phyloP scores from a whole-genome alignment of 2,888 invertebrate species.

The Agonum fuliginosum region DNA sequence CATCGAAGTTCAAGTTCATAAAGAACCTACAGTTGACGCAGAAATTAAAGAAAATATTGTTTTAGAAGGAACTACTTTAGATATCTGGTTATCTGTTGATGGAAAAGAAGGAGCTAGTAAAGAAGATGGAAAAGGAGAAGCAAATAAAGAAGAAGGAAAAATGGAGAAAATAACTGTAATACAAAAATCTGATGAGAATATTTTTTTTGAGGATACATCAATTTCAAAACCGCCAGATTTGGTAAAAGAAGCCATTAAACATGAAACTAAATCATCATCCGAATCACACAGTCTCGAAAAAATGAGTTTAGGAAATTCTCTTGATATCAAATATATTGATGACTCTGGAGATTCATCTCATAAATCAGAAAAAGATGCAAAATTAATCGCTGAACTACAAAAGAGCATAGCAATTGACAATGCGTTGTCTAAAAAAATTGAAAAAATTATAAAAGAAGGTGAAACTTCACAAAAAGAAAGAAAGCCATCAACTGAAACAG shows the following conservation, averaged over 20 bases:
- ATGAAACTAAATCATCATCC: slow-evolving; percentile 71
- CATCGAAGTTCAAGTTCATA: slow-evolving; percentile 72
- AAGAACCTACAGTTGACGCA: slow-evolving; percentile 68
- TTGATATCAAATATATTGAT: slow-evolving; percentile 72
- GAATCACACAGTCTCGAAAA: slow-evolving; percentile 71
- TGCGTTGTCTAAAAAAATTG: slow-evolving; percentile 69
- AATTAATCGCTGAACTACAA: slow-evolving; percentile 70
- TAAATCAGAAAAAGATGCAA: slow-evolving; percentile 70
- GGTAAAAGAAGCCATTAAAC: slow-evolving; percentile 63
- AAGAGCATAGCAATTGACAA: slow-evolving; percentile 66
- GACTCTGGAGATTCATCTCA: slow-evolving; percentile 71
- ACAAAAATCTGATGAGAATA: slow-evolving; percentile 67
- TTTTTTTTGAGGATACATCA: slow-evolving; percentile 71
- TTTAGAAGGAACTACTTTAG: slow-evolving; percentile 72
- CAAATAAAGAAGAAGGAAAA: slow-evolving; percentile 68
- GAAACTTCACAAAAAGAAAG: slow-evolving; percentile 52
- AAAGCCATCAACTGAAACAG: background rate
- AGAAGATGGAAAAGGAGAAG: slow-evolving; percentile 65
- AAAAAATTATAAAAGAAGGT: slow-evolving; percentile 65
- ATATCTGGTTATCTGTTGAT: slow-evolving; percentile 72
- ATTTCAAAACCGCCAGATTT: slow-evolving; percentile 71
- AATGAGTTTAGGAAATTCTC: slow-evolving; percentile 70
- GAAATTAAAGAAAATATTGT: slow-evolving; percentile 68
- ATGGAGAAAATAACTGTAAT: slow-evolving; percentile 70
- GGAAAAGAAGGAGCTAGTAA: slow-evolving; percentile 70